Evolutionary conservation across 2,888 invertebrate genomes (phyloP), one percentile per base, ranked within the genome.

Genomic region (Ptilodon capucinus): DNA sequence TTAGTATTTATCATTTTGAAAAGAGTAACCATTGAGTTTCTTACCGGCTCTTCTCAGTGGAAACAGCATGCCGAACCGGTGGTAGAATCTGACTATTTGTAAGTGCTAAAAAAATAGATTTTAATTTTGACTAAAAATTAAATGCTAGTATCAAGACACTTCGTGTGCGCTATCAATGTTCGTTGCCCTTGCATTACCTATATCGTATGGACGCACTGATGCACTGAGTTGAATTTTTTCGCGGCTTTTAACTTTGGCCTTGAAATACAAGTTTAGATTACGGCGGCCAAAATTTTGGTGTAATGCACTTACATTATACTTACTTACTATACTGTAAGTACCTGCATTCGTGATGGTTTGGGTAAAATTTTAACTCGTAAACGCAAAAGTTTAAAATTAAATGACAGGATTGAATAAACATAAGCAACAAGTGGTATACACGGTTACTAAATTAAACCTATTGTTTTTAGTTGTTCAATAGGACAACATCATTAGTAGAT

Each of bases 221-320:
- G 87, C 86, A 87, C 77, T 77, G 81, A 75, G 78, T 76, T 76
- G 75, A 73, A 79, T 77, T 84, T 85, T 86, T 88, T 84, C 71
- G 74, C 70, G 74, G 77, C 79, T 84, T 81, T 86, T 78, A 79
- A 79, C 81, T 75, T 73, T 82, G 90, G 79, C 89, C 90, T 90
- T 91, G 90, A 88, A 86, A 84, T 88, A 87, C 86, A 79, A 86
- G 88, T 89, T 90, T 87, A 89, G 86, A 88, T 89, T 88, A 87
- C 84, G 76, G 57, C 71, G 71, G 64, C 77, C 73, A 76, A 79
- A 77, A 75, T 49, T 62, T 54, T 64, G 42, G 57, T 60, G 59
- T 64, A 62, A 54, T 51, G 59, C 50, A 50, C 65, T 53, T 65
- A 59, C 54, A 48, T 51, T 59, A 53, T 61, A 51, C n/a, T n/a